Conservation (phyloP, 2,888 invertebrate species). For the Lysandra coridon region DNA sequence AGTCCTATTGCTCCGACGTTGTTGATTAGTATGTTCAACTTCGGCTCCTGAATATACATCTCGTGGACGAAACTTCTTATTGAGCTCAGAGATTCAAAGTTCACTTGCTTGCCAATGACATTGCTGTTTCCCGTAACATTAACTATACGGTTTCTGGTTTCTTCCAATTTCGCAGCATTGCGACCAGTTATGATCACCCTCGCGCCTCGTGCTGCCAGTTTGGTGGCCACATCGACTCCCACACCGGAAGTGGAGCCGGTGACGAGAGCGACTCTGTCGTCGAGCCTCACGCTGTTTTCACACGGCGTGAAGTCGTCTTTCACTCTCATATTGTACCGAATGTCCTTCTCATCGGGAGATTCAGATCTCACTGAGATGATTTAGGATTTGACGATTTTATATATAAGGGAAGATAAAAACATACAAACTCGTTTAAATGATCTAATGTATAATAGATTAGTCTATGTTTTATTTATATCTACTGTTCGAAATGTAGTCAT, state of each 20-base stretch:
- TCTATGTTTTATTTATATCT: neutral
- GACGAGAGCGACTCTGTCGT: conserved; percentile 64
- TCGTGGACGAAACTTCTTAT: conserved; percentile 80
- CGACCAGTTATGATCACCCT: conserved; percentile 80
- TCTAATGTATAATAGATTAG: neutral
- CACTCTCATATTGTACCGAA: neutral
- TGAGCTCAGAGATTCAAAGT: conserved; percentile 74
- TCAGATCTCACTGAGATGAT: neutral
- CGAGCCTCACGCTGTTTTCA: conserved; percentile 50
- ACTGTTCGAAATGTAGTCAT: neutral
- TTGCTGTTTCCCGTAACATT: conserved; percentile 49
- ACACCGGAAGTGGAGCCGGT: conserved; percentile 64
- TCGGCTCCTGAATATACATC: conserved; percentile 67
- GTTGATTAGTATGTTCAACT: conserved; percentile 69
- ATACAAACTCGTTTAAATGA: neutral
- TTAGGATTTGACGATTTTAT: neutral
- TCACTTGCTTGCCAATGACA: conserved; percentile 61
- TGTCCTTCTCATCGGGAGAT: neutral
- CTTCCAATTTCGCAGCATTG: conserved; percentile 55
- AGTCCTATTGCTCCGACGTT: conserved; percentile 72
- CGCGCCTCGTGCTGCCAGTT: conserved; percentile 74
- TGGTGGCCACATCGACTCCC: conserved; percentile 62
- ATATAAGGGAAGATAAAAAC: neutral
- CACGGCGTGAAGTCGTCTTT: conserved; percentile 54
- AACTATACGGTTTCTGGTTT: conserved; percentile 50